Conservation (phyloP, 1,140 invertebrate genomes). For the Tribolium castaneum region DNA sequence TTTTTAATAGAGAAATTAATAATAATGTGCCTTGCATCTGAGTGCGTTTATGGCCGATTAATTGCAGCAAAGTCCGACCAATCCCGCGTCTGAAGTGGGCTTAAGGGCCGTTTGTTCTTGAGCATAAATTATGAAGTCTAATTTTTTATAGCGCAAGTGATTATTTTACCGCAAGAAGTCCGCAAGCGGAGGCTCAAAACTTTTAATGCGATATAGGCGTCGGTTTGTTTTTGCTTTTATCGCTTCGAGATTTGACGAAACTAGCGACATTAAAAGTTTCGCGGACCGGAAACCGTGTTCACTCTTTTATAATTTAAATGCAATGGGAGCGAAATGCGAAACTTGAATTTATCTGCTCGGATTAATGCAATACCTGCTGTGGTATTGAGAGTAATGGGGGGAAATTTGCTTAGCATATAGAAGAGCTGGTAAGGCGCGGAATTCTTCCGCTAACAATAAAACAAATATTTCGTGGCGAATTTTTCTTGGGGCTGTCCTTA, state of each 20-base stretch:
- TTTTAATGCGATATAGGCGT: constrained; percentile 32
- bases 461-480: constrained; percentile 3
- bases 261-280: constrained; percentile 27
- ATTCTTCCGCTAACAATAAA: constrained; percentile 9
- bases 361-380: not conserved
- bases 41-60: not conserved
- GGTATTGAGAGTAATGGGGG: not conserved
- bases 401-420: constrained; percentile 17
- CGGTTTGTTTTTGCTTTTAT: constrained; percentile 33
- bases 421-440: not conserved
- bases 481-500: constrained; percentile 10
- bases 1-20: not conserved
- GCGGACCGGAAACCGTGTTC: constrained; percentile 8
- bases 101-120: not conserved
- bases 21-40: not conserved
- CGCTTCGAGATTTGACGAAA: constrained; percentile 24
- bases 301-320: constrained; percentile 22
- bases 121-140: not conserved
- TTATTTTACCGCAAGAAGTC: constrained; percentile 23
- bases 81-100: constrained; percentile 3
- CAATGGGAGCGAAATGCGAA: not conserved
- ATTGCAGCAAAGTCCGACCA: not conserved
- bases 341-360: not conserved
- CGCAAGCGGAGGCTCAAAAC: not conserved
- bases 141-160: not conserved